A percentile compares a stretch with the other conserved stretches of the same genome.
These are phyloP conservation scores for Plebejus argus DNA, from an alignment of 2,888 invertebrate species.

Conservation along the genomic window DNA sequence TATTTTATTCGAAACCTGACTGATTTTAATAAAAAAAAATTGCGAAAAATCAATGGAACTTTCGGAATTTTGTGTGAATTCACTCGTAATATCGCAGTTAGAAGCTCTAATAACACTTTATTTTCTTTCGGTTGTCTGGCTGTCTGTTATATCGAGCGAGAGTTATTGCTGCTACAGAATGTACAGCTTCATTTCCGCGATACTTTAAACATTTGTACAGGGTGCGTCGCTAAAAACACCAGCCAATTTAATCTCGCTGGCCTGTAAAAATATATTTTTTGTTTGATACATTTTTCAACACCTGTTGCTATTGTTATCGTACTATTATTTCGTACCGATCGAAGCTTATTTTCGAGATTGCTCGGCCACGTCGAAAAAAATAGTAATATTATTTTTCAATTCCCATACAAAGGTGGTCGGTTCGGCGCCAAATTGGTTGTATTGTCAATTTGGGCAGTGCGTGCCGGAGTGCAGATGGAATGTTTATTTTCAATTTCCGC, in stretches of 20 bases:
- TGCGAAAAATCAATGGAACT: too few relatives aligned
- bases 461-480: constrained; percentile 77
- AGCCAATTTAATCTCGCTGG: constrained; percentile 13
- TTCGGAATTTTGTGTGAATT: too few relatives aligned
- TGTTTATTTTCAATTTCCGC: constrained; percentile 81
- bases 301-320: constrained; percentile 36
- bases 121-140: not conserved
- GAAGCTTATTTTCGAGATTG: constrained; percentile 76
- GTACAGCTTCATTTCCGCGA: not conserved
- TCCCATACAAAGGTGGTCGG: constrained; percentile 80
- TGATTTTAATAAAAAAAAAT: too few relatives aligned
- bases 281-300: constrained; percentile 7
- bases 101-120: not conserved
- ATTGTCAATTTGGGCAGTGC: constrained; percentile 81
- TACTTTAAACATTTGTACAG: too few relatives aligned
- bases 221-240: not conserved
- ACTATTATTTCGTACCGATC: constrained; percentile 41
- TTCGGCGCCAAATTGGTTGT: constrained; percentile 78
- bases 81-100: not conserved
- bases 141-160: not conserved
- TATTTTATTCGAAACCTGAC: too few relatives aligned
- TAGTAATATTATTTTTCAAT: constrained; percentile 81
- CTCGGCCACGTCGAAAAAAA: constrained; percentile 65
- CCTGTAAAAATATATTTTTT: constrained; percentile 3
- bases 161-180: not conserved